phyloP scores from a whole-genome alignment of 2,113 vertebrate genomes.

The Vireo altiloquus region DNA sequence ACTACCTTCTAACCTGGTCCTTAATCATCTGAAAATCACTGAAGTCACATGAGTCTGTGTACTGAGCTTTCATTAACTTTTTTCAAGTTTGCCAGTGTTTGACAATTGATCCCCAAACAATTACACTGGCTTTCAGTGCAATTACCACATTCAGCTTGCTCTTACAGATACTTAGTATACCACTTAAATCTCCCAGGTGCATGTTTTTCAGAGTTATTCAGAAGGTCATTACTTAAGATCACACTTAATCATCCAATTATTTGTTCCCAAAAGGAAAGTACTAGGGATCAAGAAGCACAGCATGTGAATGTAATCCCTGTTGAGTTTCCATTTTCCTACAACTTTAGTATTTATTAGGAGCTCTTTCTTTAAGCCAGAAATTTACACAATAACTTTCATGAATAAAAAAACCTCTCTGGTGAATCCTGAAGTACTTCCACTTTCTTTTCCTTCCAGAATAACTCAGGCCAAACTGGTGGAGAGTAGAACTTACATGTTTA shows the following conservation, averaged over 20 bases:
- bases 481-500: background rate
- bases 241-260: constrained; percentile 43
- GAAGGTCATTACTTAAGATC: constrained; percentile 46
- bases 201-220: constrained; percentile 21
- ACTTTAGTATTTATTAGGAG: background rate
- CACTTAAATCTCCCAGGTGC: constrained; percentile 33
- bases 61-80: constrained; percentile 10
- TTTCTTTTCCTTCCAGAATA: background rate
- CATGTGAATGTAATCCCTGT: background rate
- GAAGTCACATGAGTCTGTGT: background rate
- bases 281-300: background rate
- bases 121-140: constrained; percentile 22
- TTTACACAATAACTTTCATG: background rate
- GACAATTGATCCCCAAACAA: constrained; percentile 57
- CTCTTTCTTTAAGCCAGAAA: background rate
- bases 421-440: background rate
- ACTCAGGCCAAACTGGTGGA: background rate
- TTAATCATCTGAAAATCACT: constrained; percentile 30
- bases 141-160: constrained; percentile 32
- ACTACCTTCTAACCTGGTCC: background rate
- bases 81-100: constrained; percentile 12
- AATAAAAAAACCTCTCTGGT: background rate
- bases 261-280: constrained; percentile 1
- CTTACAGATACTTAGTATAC: constrained; percentile 7
- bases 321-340: constrained; percentile 15